Evolutionary conservation across 2,113 vertebrate species (phyloP).

Genomic region (Podarcis raffonei): DNA sequence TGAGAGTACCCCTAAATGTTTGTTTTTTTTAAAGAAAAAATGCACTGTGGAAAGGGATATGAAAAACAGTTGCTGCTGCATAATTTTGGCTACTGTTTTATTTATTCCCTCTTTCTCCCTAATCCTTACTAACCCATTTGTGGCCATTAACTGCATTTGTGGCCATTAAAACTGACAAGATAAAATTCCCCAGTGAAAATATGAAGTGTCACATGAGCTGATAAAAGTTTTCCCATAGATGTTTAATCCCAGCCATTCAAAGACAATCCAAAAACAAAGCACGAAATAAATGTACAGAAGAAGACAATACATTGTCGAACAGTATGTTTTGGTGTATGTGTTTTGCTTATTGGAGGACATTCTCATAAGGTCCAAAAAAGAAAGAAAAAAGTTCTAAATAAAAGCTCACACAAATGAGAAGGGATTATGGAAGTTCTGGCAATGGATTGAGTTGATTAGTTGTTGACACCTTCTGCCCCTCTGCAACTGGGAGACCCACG

Average conservation of each 20-base stretch:
- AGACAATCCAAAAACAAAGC: background rate
- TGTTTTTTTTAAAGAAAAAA: no score
- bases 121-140: background rate
- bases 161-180: background rate
- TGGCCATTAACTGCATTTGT: background rate
- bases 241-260: background rate
- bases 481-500: no score
- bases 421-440: background rate
- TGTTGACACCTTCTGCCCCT: background rate
- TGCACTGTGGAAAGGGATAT: slow-evolving; percentile 19
- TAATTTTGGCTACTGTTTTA: background rate
- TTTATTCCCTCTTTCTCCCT: slow-evolving; percentile 1
- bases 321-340: background rate
- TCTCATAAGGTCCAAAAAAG: background rate
- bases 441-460: background rate
- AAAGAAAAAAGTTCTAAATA: background rate
- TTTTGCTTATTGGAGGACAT: background rate
- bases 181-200: background rate
- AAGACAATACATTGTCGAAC: background rate
- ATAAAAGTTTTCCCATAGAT: background rate
- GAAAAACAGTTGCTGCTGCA: slow-evolving; percentile 21
- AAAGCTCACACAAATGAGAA: background rate
- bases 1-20: no score
- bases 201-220: background rate
- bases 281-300: background rate